These are phyloP conservation scores for Oplegnathus fasciatus DNA, from an alignment of 2,113 vertebrate species.

Conservation along the genomic window DNA sequence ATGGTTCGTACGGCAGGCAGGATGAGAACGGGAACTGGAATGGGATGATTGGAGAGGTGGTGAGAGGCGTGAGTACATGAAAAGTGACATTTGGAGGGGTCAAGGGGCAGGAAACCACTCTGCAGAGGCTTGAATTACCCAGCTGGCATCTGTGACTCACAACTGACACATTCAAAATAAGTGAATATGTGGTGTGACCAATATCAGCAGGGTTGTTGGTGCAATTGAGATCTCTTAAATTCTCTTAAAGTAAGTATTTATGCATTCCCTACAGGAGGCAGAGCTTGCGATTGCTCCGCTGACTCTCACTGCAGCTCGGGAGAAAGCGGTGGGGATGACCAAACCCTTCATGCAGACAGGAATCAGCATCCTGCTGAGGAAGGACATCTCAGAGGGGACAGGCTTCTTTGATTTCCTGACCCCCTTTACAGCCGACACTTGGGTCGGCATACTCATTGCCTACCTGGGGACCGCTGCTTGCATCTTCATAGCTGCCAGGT, in stretches of 20 bases:
- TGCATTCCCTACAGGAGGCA: slow-evolving; percentile 83
- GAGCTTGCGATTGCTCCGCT: slow-evolving; percentile 90
- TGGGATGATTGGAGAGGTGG: slow-evolving; percentile 91
- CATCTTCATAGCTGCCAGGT: slow-evolving; percentile 89
- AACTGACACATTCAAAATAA: not conserved
- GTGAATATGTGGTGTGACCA: not conserved
- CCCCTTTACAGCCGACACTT: slow-evolving; percentile 89
- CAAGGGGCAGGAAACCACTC: not conserved
- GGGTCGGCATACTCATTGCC: slow-evolving; percentile 88
- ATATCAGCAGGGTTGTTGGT: not conserved
- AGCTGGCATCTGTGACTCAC: slow-evolving; percentile 12
- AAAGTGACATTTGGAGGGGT: not conserved
- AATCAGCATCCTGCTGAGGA: slow-evolving; percentile 90
- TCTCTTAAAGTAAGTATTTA: not conserved
- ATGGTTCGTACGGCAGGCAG: slow-evolving; percentile 84
- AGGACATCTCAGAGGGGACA: slow-evolving; percentile 82
- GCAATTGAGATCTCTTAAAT: not conserved
- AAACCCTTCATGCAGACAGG: slow-evolving; percentile 92
- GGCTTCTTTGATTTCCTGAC: slow-evolving; percentile 88
- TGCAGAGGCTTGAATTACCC: slow-evolving; percentile 5
- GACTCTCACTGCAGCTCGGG: slow-evolving; percentile 88
- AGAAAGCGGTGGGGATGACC: slow-evolving; percentile 89
- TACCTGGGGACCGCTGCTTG: slow-evolving; percentile 89
- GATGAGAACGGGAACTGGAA: slow-evolving; percentile 88
- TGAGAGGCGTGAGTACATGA: slow-evolving; percentile 83